These are phyloP conservation scores for Balanococcus diminutus DNA, from an alignment of 2,888 invertebrate species.

Conservation along the genomic window DNA sequence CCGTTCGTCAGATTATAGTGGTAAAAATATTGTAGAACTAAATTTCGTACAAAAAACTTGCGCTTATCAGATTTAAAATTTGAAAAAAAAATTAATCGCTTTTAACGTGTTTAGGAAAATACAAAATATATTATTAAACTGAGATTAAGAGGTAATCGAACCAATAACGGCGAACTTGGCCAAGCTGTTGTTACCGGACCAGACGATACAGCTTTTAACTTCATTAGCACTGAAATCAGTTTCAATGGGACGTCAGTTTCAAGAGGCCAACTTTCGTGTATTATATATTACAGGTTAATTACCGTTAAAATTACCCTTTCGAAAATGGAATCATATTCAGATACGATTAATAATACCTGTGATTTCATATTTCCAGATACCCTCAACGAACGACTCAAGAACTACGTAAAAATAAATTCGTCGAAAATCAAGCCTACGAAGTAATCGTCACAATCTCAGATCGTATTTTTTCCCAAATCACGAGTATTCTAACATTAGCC, in stretches of 20 bases:
- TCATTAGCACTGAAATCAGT: conserved; percentile 88
- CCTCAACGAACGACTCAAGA: conserved; percentile 46
- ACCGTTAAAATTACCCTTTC: background rate
- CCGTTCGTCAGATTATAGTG: conserved; percentile 78
- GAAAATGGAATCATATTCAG: no score
- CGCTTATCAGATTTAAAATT: background rate
- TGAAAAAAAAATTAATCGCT: background rate
- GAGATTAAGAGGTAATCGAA: conserved; percentile 88
- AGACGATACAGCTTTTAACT: conserved; percentile 89
- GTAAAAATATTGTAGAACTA: conserved; percentile 86
- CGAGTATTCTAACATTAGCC: background rate
- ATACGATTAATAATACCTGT: background rate
- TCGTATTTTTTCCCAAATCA: conserved; percentile 12
- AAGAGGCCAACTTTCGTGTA: conserved; percentile 91
- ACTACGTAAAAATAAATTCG: conserved; percentile 36
- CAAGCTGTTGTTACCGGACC: conserved; percentile 86
- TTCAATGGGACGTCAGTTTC: conserved; percentile 96
- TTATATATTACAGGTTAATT: conserved; percentile 81
- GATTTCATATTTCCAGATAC: background rate
- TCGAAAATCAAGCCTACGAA: conserved; percentile 48
- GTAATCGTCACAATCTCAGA: conserved; percentile 31
- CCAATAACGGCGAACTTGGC: conserved; percentile 94
- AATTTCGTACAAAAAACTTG: conserved; percentile 71
- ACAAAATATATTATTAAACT: conserved; percentile 86
- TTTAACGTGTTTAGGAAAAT: conserved; percentile 70